phyloP scores from a whole-genome alignment of 2,888 invertebrate genomes.

The Labia minor region DNA sequence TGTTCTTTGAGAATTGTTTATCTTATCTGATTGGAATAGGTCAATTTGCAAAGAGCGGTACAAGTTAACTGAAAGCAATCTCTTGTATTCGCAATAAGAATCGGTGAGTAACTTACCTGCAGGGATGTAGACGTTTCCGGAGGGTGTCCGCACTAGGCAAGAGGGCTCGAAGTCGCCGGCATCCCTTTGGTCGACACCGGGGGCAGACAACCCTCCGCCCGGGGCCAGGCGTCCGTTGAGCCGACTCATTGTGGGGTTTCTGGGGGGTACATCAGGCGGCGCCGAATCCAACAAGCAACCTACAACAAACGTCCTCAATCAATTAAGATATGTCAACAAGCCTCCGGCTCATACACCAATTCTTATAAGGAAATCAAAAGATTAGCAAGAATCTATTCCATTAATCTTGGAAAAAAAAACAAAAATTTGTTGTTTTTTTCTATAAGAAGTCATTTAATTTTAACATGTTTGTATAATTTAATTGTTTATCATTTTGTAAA shows the following conservation, averaged over 20 bases:
- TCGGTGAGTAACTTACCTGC: conserved; percentile 40
- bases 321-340: background rate
- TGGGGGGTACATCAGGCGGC: conserved; percentile 80
- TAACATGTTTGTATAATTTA: too few relatives aligned
- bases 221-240: conserved; percentile 73
- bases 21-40: background rate
- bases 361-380: too few relatives aligned
- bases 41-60: background rate
- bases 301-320: conserved; percentile 39
- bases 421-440: too few relatives aligned
- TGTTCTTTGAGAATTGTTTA: too few relatives aligned
- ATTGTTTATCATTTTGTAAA: too few relatives aligned
- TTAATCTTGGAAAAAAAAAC: too few relatives aligned
- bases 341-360: too few relatives aligned
- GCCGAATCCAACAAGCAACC: conserved; percentile 79
- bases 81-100: too few relatives aligned
- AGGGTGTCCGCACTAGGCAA: conserved; percentile 81
- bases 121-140: conserved; percentile 89
- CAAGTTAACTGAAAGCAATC: background rate
- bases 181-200: conserved; percentile 56
- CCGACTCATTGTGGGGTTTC: conserved; percentile 84
- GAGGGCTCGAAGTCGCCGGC: conserved; percentile 70
- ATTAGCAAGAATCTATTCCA: too few relatives aligned
- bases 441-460: too few relatives aligned
- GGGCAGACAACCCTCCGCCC: conserved; percentile 30